Conservation (phyloP, 2,888 invertebrate species). For the Acleris sparsana region DNA sequence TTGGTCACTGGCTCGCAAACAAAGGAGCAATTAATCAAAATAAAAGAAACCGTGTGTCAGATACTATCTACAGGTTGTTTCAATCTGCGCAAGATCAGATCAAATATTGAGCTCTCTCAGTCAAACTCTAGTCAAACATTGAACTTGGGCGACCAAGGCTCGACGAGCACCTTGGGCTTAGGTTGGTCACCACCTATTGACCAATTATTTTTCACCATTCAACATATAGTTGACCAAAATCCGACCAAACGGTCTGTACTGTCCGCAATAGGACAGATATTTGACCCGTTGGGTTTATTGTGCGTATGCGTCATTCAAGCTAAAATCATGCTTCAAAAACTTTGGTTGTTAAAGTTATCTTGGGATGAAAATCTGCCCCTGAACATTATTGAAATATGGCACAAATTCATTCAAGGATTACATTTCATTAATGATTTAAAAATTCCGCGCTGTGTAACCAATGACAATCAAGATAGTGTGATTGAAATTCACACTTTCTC, state of each 20-base stretch:
- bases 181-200: slow-evolving; percentile 18
- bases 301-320: slow-evolving; percentile 27
- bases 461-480: slow-evolving; percentile 6
- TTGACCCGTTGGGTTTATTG: slow-evolving; percentile 25
- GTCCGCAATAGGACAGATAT: slow-evolving; percentile 30
- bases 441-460: slow-evolving; percentile 1
- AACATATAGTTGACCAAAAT: slow-evolving; percentile 11
- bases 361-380: slow-evolving; percentile 13
- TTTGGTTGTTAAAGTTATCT: slow-evolving; percentile 22
- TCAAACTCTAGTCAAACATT: slow-evolving; percentile 15
- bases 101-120: slow-evolving; percentile 15
- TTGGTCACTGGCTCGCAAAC: slow-evolving; percentile 20
- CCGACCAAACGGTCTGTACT: slow-evolving; percentile 25
- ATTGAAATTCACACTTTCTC: slow-evolving; percentile 22
- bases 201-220: slow-evolving; percentile 5
- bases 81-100: slow-evolving; percentile 17
- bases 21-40: slow-evolving; percentile 18
- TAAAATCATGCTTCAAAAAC: slow-evolving; percentile 26
- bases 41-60: slow-evolving; percentile 14
- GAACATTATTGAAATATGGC: slow-evolving; percentile 5
- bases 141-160: slow-evolving; percentile 12
- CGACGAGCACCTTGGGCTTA: slow-evolving; percentile 16
- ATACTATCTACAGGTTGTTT: slow-evolving; percentile 16
- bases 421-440: neutral
- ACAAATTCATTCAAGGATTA: slow-evolving; percentile 2